Evolutionary conservation across 2,113 vertebrate genomes (phyloP), one percentile per base, ranked within the genome.

Genomic region (Vulpes ferrilata): DNA sequence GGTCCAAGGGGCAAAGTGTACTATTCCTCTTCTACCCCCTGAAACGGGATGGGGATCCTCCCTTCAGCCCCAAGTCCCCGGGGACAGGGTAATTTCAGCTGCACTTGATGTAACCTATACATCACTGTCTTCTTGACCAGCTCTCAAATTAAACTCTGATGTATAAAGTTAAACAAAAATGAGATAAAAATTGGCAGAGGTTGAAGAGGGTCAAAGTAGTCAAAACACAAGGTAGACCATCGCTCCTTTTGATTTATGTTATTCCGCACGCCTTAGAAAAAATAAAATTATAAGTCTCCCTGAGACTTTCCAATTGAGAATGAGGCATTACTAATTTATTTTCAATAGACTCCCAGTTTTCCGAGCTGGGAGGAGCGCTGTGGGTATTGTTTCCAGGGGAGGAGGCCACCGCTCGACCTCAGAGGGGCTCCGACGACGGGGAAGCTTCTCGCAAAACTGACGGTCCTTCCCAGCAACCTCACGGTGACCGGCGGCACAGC

Each of bases 91-190:
- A 99, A 99, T 99, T 99, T 99, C 99, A 99, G 99, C 99, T 99
- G 98, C 99, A 98, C 98, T 99, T 99, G 99, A 99, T 99, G 99
- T 99, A 99, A 99, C 99, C 99, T 99, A 99, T 99, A 99, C 99
- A 99, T 99, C 99, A 99, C 99, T 99, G 99, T 99, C 99, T 99
- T 95, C 99, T 97, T 98, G 94, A 98, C 98, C 98, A 98, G 99
- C 99, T 99, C 99, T 99, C 99, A 99, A 99, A 99, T 99, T 99
- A 99, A 99, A 99, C 99, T 99, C 99, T 99, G 99, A 99, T 99
- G 99, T 99, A 99, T 99, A 99, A 99, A 99, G 99, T 99, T 99
- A 99, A 99, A 99, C 99, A 99, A 99, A 99, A 99, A 99, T 99
- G 99, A 99, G 99, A 99, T 99, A 99, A 99, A 99, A 99, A 99